Base-by-base conservation (phyloP, 1,140 invertebrate genomes). In the Platyura marginata region DNA sequence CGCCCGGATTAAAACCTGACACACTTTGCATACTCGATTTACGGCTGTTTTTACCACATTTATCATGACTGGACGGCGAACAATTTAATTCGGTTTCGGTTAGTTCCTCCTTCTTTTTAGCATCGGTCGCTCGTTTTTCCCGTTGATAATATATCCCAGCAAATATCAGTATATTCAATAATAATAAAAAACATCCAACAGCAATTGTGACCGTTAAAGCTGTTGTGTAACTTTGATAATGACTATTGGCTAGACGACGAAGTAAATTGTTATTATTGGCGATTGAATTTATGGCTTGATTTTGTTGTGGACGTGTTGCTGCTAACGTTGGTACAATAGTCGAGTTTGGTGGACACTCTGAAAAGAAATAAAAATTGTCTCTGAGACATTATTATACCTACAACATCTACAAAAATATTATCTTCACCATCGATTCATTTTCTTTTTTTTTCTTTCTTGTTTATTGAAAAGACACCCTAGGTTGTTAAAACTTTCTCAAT, bases 81-180 rank as follows among this genome's bases (percentile, higher is more conserved):
- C 20, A 29, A n/a, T 5, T 44, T 51, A 74, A 77, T n/a, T 69
- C 79, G 32, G 71, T 74, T 54, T 80, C 79, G 21, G 73, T 68
- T 22, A 80, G 50, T 50, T 82, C 79, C 49, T 82, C 80, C 53
- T 79, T 79, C 48, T 75, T 79, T 52, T 80, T 78, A 29, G 75
- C 73, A 10, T 66, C 65, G 21, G 64, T 64, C 38, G 68, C 60
- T 41, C 71, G 61, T 51, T 80, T 71, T 49, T 87, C 81, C 8
- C 87, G 71, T 56, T 93, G 86, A 53, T 92, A 88, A 55, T 92
- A 94, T 33, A 95, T 89, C 22, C 87, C 89, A 25, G 87, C 88
- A 54, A 95, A 94, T 40, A 96, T 91, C 1, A 95, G 69, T 6
- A 94, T 76, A 59, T 97, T 96, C 2, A 96, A 69, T 8, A 95